Percentiles rank a stretch among this genome's conserved stretches.
Conservation (phyloP, 2,888 invertebrate genomes). For the Latrodectus hesperus region DNA sequence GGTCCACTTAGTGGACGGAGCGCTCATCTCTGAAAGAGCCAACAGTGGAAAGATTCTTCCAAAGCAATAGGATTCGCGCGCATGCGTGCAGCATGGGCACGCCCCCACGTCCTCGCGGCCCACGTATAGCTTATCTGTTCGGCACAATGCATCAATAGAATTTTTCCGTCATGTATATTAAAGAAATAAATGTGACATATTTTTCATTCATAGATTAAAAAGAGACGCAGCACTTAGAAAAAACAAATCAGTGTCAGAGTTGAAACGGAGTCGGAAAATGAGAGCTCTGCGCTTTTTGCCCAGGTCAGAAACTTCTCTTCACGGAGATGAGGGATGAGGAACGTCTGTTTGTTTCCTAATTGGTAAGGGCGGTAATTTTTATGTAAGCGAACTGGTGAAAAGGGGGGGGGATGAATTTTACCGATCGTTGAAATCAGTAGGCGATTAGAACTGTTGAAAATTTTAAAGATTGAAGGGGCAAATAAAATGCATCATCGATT, state of each 20-base stretch:
- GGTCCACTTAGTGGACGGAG: slow-evolving; percentile 46
- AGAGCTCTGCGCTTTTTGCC: too few relatives aligned
- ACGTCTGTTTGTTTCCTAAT: too few relatives aligned
- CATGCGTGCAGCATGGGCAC: slow-evolving; percentile 36
- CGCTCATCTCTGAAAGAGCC: slow-evolving; percentile 1
- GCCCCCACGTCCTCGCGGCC: background rate
- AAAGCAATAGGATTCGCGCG: slow-evolving; percentile 7
- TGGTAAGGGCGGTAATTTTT: too few relatives aligned
- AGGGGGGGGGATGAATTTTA: too few relatives aligned
- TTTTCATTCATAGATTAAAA: slow-evolving; percentile 1
- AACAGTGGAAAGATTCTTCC: slow-evolving; percentile 7
- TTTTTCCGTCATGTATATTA: background rate
- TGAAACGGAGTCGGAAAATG: background rate
- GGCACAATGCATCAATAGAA: slow-evolving; percentile 2
- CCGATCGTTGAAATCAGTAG: too few relatives aligned
- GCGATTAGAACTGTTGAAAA: too few relatives aligned
- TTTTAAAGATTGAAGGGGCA: too few relatives aligned
- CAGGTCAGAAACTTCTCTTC: too few relatives aligned
- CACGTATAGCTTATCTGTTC: slow-evolving; percentile 6
- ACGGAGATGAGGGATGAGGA: too few relatives aligned
- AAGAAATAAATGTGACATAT: slow-evolving; percentile 2
- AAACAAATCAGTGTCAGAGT: background rate
- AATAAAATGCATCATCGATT: too few relatives aligned
- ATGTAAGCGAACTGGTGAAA: too few relatives aligned
- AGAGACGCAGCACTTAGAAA: background rate